Percentiles rank a stretch among this genome's conserved stretches.
Conservation (phyloP, 2,888 invertebrate genomes). For the Tanaodytes sp. region DNA sequence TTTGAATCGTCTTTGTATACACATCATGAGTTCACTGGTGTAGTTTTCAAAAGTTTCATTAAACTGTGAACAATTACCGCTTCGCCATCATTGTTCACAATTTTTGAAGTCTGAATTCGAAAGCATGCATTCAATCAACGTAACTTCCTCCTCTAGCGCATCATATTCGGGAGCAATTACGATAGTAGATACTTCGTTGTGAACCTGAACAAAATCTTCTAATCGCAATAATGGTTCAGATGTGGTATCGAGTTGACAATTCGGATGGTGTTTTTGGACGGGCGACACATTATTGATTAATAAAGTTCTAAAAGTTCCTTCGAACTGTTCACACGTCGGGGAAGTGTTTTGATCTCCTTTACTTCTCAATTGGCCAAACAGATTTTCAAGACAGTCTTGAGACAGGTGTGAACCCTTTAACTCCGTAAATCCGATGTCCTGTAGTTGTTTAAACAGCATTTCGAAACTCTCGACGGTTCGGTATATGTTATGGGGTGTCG, state of each 20-base stretch:
- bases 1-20: no score
- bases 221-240: background rate
- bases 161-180: background rate
- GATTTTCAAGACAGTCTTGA: slow-evolving; percentile 2
- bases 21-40: no score
- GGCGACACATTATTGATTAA: background rate
- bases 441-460: background rate
- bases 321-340: background rate
- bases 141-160: background rate
- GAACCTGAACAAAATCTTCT: background rate
- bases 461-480: background rate
- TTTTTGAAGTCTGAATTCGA: no score
- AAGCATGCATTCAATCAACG: no score
- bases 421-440: background rate
- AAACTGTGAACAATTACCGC: no score
- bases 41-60: no score
- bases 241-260: background rate
- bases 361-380: background rate
- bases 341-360: background rate
- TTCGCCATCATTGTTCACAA: no score
- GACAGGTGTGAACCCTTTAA: background rate
- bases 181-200: background rate
- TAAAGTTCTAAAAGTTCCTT: slow-evolving; percentile 5
- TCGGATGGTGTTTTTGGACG: background rate
- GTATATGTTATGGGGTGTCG: background rate